Evolutionary conservation across 2,113 vertebrate species (phyloP), one percentile per base, ranked within the genome.

Genomic region (Oreochromis tanganicae): DNA sequence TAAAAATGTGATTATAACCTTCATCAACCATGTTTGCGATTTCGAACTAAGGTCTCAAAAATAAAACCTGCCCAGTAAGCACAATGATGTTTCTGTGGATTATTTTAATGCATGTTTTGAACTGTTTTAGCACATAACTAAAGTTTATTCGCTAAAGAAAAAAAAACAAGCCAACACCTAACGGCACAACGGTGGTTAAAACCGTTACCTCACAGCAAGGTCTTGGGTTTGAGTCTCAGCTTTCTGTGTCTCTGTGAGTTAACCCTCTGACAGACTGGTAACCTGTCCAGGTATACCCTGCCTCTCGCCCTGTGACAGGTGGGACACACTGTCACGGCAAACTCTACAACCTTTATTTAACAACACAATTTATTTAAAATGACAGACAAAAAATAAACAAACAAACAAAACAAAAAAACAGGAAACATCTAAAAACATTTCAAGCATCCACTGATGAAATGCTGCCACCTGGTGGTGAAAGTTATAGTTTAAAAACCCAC

Each of bases 61-160:
- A 96, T 96, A 96, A 96, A 95, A 86, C 50, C 81, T 91, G 84
- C 82, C 85, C 85, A 88, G 7, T 34, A 87, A 92, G 86, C 90
- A 89, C 7, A 86, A 43, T 24, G 6, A 27, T 41, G 5, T 50
- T 32, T 59, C 61, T 87, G 14, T 24, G 5, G 11, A 12, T 80
- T 85, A 83, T 29, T 46, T 85, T 6, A 16, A 59, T 41, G 3
- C 29, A 27, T 56, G 11, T 52, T 66, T 66, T 97, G 90, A 98
- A 98, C 71, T 93, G 97, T 68, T 75, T 75, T 7, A 50, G 3
- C 5, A 5, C 27, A 50, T 78, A n/a, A 52, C 48, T 34, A 34
- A 32, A 52, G 16, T 52, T 78, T 17, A 12, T 29, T 75, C 14
- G 19, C 41, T 19, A 75, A 48, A 48, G 41, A 29, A 75, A 48